Percentiles rank a stretch among this genome's conserved stretches.
Conservation (phyloP, 2,888 invertebrate species). For the Yponomeuta sedellus region DNA sequence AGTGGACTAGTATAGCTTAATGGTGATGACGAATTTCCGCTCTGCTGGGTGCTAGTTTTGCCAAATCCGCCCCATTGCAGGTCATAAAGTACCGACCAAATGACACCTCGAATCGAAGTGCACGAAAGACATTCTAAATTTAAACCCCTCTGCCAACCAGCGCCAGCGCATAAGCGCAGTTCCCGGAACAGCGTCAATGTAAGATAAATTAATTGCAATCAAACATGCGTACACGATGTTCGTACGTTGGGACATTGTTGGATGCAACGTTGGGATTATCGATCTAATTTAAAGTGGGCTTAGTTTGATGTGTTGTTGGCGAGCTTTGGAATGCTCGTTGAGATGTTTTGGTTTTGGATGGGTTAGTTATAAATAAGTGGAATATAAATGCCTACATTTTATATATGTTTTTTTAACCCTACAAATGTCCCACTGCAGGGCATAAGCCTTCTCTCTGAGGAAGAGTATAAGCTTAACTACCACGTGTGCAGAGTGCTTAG, state of each 20-base stretch:
- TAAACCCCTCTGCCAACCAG: constrained; percentile 12
- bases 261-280: neutral
- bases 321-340: neutral
- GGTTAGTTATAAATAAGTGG: no score
- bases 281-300: neutral
- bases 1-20: no score
- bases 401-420: no score
- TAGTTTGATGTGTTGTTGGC: neutral
- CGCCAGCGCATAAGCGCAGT: constrained; percentile 1
- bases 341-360: neutral
- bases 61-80: constrained; percentile 6
- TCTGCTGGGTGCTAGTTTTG: neutral
- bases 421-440: no score
- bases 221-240: constrained; percentile 2
- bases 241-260: neutral
- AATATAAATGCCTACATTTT: no score
- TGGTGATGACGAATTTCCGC: no score
- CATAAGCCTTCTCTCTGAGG: no score
- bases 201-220: constrained; percentile 17
- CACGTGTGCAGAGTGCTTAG: no score
- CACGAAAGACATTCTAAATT: constrained; percentile 21
- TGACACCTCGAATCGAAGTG: constrained; percentile 33
- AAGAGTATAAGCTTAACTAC: no score
- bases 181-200: constrained; percentile 18
- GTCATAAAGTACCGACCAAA: constrained; percentile 32